Base-by-base conservation (phyloP, 2,888 invertebrate species). In the Epistrophella euchroma region DNA sequence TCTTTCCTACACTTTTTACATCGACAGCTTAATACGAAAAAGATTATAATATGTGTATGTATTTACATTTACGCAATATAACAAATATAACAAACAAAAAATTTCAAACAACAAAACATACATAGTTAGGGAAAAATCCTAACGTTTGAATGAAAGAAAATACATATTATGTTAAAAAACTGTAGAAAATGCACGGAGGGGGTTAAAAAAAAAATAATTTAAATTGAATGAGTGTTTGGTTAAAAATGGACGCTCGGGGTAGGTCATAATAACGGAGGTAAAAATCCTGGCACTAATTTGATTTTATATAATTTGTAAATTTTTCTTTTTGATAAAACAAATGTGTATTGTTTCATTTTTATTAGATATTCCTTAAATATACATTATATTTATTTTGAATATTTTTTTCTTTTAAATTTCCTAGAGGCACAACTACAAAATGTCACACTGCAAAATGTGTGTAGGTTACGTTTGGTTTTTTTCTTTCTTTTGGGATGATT, bases 351-450 rank as follows among this genome's bases (percentile, higher is more conserved):
- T 60, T 74, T 73, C n/a, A n/a, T 45, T 13, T 45, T 43, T 43
- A 19, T 40, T 40, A 1, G 13, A 13, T 50, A 15, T 66, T 64
- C 32, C 71, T 79, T 87, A 72, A 71, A 75, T 47, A 50, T 79
- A 86, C 71, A 71, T 71, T 47, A 50, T 75, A 85, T 58, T 71
- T 82, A 83, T 71, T 58, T 47, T 56, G 58, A 60, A 80, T 19
- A 64, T n/a, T 64, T 37, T 37, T 6, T 43, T 56, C 17, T 74
- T 74, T 28, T n/a, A n/a, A 37, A 77, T 85, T 78, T 75, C 35
- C 82, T 88, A 88, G 85, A 88, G 88, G 88, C 88, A 88, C 88
- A 88, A 88, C 88, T 87, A 88, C 88, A 81, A 81, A 81, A 73
- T 56, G 58, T 73, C 77, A 81, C 76, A 80, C 66, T 70, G 72